These are phyloP conservation scores for Conchocele bisecta DNA, from an alignment of 2,888 invertebrate genomes.

Conservation along the genomic window DNA sequence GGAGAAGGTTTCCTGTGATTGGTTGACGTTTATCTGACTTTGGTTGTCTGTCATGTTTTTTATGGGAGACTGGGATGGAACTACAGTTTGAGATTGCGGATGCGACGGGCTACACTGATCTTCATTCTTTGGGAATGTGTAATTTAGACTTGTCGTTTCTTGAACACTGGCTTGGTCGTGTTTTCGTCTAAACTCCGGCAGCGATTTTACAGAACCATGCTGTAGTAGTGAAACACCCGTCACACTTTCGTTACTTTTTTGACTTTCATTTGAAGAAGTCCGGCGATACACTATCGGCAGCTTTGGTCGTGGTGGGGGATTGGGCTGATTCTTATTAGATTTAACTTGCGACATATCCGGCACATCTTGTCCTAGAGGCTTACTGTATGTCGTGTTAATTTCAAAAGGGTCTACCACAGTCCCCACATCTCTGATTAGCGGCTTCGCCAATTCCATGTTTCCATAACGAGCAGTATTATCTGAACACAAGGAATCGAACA, in stretches of 20 bases:
- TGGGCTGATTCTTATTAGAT: slow-evolving; percentile 20
- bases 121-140: slow-evolving; percentile 11
- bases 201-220: slow-evolving; percentile 44
- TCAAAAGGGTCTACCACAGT: slow-evolving; percentile 73
- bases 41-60: neutral
- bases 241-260: slow-evolving; percentile 48
- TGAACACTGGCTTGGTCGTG: slow-evolving; percentile 27
- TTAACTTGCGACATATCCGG: slow-evolving; percentile 10
- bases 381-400: slow-evolving; percentile 48
- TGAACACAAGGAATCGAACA: slow-evolving; percentile 72
- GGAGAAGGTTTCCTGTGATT: neutral
- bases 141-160: slow-evolving; percentile 23
- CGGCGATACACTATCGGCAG: slow-evolving; percentile 59
- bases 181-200: slow-evolving; percentile 40
- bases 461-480: slow-evolving; percentile 60
- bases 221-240: slow-evolving; percentile 54
- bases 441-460: slow-evolving; percentile 70
- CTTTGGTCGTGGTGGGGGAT: slow-evolving; percentile 49
- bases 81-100: no score
- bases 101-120: neutral
- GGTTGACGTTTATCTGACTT: neutral
- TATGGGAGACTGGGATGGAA: neutral
- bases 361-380: slow-evolving; percentile 22
- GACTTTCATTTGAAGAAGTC: slow-evolving; percentile 51
- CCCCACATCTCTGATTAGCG: slow-evolving; percentile 61